Percentiles rank a stretch among this genome's conserved stretches.
Conservation (phyloP, 2,113 vertebrate species). For the Microcebus tavaratra region DNA sequence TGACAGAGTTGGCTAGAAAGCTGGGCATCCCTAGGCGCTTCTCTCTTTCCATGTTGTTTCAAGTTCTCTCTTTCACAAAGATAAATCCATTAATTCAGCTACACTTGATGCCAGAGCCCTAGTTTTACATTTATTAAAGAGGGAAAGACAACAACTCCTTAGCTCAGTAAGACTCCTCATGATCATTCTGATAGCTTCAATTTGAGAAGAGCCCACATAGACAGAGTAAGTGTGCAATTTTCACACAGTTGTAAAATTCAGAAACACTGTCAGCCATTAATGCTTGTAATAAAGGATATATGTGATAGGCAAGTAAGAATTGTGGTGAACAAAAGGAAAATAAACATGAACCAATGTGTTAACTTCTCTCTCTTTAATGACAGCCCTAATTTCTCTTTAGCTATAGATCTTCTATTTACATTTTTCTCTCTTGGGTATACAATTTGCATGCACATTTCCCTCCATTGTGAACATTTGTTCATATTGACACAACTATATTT, state of each 20-base stretch:
- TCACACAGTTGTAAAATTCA: background rate
- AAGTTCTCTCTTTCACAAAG: background rate
- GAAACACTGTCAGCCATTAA: background rate
- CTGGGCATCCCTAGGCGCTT: background rate
- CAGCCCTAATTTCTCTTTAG: background rate
- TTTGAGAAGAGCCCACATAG: background rate
- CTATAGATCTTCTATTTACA: background rate
- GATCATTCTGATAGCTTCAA: background rate
- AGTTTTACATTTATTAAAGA: background rate
- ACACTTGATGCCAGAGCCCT: background rate
- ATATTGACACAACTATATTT: slow-evolving; percentile 44
- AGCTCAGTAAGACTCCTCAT: slow-evolving; percentile 4
- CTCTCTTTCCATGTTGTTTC: background rate
- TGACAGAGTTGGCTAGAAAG: background rate
- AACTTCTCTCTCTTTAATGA: background rate
- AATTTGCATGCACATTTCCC: slow-evolving; percentile 30
- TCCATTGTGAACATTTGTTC: slow-evolving; percentile 13
- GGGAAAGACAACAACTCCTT: background rate
- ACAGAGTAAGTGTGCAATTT: background rate
- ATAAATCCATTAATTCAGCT: background rate
- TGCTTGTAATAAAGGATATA: background rate
- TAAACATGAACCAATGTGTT: background rate
- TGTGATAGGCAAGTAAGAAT: slow-evolving; percentile 7
- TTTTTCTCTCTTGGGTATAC: background rate
- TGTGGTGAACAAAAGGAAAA: background rate